Conservation (phyloP, 2,888 invertebrate genomes). For the Encarsia formosa region DNA sequence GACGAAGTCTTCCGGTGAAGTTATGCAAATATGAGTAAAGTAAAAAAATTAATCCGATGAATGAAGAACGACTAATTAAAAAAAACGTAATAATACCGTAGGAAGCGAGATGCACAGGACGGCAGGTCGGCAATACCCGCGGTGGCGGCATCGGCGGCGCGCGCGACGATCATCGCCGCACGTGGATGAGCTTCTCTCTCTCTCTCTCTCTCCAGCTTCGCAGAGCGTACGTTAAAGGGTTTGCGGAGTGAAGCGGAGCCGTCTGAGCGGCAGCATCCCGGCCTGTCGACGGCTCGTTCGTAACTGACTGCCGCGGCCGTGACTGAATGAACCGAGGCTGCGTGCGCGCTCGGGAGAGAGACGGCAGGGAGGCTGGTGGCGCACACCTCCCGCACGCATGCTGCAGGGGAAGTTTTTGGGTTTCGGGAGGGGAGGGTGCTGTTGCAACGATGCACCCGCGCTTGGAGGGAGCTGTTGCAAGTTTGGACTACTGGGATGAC, state of each 20-base stretch:
- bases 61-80: too few relatives aligned
- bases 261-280: conserved; percentile 23
- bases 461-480: not conserved
- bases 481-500: not conserved
- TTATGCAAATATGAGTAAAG: too few relatives aligned
- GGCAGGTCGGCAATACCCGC: conserved; percentile 10
- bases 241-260: conserved; percentile 6
- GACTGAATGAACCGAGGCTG: conserved; percentile 42
- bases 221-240: conserved; percentile 16
- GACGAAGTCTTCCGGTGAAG: too few relatives aligned
- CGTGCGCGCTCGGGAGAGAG: conserved; percentile 46
- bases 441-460: not conserved
- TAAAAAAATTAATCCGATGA: too few relatives aligned
- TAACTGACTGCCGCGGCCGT: conserved; percentile 48
- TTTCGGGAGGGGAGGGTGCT: conserved; percentile 33
- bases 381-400: conserved; percentile 36
- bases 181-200: not conserved
- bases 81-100: too few relatives aligned
- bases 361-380: conserved; percentile 24
- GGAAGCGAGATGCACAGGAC: conserved; percentile 2
- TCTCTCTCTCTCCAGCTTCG: not conserved
- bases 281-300: conserved; percentile 48
- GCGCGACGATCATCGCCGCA: not conserved
- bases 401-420: conserved; percentile 50
- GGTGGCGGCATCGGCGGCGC: not conserved